Percentiles rank a stretch among this genome's conserved stretches.
These are phyloP conservation scores for Ctenomys sociabilis DNA, from an alignment of 2,113 vertebrate genomes.

Conservation along the genomic window DNA sequence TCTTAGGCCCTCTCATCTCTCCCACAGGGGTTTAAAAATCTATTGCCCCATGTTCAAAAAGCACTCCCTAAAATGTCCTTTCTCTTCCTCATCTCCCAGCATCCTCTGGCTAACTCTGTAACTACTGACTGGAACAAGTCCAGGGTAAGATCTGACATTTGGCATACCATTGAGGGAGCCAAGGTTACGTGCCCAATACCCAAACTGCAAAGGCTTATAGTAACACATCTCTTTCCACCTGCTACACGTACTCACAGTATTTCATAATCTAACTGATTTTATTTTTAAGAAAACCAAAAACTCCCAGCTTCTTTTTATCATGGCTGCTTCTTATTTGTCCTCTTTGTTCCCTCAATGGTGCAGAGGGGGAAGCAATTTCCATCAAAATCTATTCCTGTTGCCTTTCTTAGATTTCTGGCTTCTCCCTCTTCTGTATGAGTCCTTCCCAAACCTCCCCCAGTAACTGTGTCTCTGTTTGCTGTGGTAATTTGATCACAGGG, in stretches of 20 bases:
- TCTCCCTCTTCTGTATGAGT: conserved; percentile 56
- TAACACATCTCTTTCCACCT: conserved; percentile 8
- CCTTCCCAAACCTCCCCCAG: conserved; percentile 52
- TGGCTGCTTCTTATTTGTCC: conserved; percentile 67
- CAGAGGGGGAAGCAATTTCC: conserved; percentile 69
- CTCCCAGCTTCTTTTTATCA: not conserved
- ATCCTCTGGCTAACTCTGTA: conserved; percentile 47
- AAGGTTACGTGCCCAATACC: not conserved
- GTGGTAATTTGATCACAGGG: conserved; percentile 74
- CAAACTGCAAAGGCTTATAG: conserved; percentile 36
- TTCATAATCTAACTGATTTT: not conserved
- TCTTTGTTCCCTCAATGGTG: conserved; percentile 67
- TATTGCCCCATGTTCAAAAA: not conserved
- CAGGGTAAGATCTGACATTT: conserved; percentile 36
- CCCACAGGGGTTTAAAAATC: conserved; percentile 43
- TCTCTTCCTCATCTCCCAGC: not conserved
- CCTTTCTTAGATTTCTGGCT: conserved; percentile 64
- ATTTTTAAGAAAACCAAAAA: not conserved
- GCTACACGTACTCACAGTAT: not conserved
- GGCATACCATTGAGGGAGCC: not conserved
- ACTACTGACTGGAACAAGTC: conserved; percentile 14
- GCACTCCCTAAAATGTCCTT: not conserved
- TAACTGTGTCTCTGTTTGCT: conserved; percentile 63
- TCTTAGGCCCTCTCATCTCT: not conserved
- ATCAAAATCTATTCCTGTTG: conserved; percentile 72